A percentile compares a stretch with the other conserved stretches of the same genome.
Conservation (phyloP, 2,797 vertebrate species). For the Ctenopoma kingsleyae region DNA sequence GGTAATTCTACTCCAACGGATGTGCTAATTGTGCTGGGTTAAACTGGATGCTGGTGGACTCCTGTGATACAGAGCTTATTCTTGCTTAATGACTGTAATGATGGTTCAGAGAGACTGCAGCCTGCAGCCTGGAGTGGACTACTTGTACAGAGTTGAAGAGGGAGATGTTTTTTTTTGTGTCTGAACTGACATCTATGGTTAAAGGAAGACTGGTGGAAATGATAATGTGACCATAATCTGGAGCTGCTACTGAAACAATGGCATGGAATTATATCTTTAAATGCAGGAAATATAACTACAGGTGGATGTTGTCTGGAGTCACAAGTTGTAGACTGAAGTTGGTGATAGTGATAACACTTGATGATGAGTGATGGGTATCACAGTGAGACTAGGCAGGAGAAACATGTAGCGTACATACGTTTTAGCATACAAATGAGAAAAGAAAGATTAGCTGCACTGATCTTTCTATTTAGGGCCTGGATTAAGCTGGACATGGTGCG, state of each 20-base stretch:
- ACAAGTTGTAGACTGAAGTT: not conserved
- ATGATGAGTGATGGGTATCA: not conserved
- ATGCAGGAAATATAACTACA: not conserved
- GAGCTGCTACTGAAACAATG: conserved; percentile 7
- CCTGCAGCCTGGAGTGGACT: conserved; percentile 56
- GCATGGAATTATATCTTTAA: not conserved
- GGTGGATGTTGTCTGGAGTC: not conserved
- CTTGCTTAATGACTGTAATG: conserved; percentile 82
- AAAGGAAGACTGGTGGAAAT: conserved; percentile 8
- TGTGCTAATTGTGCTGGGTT: conserved; percentile 86
- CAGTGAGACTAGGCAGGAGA: not conserved
- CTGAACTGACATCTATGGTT: conserved; percentile 25
- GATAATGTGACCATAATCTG: conserved; percentile 16
- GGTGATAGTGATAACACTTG: not conserved
- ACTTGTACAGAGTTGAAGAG: conserved; percentile 53
- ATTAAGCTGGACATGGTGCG: not conserved
- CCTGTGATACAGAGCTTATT: conserved; percentile 84
- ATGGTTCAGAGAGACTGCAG: conserved; percentile 72
- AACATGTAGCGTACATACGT: not conserved
- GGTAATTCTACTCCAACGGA: conserved; percentile 85
- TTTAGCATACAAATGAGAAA: not conserved
- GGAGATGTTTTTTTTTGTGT: conserved; percentile 37
- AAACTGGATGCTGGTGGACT: conserved; percentile 81
- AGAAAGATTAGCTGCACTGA: not conserved
- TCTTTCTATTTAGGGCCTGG: not conserved